Conservation (phyloP, 2,113 vertebrate species). For the Catharus minimus region DNA sequence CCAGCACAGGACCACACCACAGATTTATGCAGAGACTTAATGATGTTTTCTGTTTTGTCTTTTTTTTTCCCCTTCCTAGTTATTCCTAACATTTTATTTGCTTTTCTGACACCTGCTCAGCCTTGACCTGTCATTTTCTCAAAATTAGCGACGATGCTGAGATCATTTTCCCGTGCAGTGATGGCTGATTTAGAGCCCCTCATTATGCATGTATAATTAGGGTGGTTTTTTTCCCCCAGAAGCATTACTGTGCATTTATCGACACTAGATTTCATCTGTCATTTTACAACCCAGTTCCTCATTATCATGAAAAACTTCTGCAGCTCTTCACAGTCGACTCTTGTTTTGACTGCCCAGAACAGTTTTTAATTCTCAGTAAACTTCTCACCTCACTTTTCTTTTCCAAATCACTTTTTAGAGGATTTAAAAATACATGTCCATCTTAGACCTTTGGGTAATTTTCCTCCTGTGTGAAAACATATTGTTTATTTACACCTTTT, state of each 20-base stretch:
- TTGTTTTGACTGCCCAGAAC: conserved; percentile 19
- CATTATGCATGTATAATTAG: conserved; percentile 66
- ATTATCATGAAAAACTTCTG: conserved; percentile 48
- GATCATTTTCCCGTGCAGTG: conserved; percentile 41
- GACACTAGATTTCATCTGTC: conserved; percentile 19
- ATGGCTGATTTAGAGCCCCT: conserved; percentile 55
- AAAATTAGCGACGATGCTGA: neutral
- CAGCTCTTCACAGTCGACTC: neutral
- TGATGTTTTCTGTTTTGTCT: neutral
- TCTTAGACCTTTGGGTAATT: neutral
- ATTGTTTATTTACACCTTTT: conserved; percentile 1
- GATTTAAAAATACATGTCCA: neutral
- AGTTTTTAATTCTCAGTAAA: conserved; percentile 23
- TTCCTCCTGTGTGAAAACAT: neutral
- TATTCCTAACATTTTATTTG: conserved; percentile 32
- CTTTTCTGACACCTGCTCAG: conserved; percentile 55
- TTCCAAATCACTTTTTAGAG: neutral
- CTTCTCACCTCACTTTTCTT: conserved; percentile 2
- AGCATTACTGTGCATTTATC: conserved; percentile 49
- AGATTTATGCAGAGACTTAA: neutral
- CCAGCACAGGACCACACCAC: neutral
- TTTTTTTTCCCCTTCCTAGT: neutral
- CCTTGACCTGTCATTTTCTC: conserved; percentile 59
- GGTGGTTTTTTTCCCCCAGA: neutral
- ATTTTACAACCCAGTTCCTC: conserved; percentile 11